phyloP scores from a whole-genome alignment of 2,888 invertebrate species.

The Helobdella robusta region DNA sequence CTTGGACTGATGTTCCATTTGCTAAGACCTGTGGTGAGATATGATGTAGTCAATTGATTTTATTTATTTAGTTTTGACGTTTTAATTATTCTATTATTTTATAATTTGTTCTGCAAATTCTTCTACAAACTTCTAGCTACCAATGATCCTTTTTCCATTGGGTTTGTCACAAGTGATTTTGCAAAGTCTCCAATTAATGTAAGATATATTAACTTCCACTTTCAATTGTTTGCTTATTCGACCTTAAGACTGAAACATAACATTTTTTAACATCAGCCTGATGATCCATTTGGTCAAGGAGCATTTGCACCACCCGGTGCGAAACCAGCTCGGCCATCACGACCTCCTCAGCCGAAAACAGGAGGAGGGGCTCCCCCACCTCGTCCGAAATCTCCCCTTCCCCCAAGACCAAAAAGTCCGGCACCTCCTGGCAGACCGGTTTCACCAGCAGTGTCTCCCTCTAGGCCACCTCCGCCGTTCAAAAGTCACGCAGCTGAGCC shows the following conservation, averaged over 20 bases:
- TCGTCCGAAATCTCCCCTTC: slow-evolving; percentile 27
- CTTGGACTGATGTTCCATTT: slow-evolving; percentile 25
- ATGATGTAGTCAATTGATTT: no score
- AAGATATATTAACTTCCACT: slow-evolving; percentile 4
- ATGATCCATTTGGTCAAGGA: slow-evolving; percentile 33
- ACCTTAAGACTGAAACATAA: background rate
- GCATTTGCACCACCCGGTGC: slow-evolving; percentile 50
- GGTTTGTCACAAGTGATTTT: slow-evolving; percentile 22
- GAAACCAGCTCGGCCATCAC: slow-evolving; percentile 23
- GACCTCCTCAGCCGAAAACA: slow-evolving; percentile 25
- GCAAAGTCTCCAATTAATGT: slow-evolving; percentile 28
- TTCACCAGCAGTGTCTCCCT: slow-evolving; percentile 13
- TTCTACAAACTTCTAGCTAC: slow-evolving; percentile 18
- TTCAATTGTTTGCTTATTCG: background rate
- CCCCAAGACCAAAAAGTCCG: slow-evolving; percentile 28
- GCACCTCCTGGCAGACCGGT: slow-evolving; percentile 25
- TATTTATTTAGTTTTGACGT: no score
- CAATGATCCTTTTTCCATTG: slow-evolving; percentile 29
- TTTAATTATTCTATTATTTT: background rate
- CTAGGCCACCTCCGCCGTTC: slow-evolving; percentile 19
- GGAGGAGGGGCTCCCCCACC: slow-evolving; percentile 20
- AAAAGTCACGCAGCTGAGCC: slow-evolving; percentile 8
- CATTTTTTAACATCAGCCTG: slow-evolving; percentile 18
- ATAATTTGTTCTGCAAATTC: background rate
- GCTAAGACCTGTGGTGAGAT: slow-evolving; percentile 22